Conservation (phyloP, 2,888 invertebrate genomes). For the Macropis europaea region DNA sequence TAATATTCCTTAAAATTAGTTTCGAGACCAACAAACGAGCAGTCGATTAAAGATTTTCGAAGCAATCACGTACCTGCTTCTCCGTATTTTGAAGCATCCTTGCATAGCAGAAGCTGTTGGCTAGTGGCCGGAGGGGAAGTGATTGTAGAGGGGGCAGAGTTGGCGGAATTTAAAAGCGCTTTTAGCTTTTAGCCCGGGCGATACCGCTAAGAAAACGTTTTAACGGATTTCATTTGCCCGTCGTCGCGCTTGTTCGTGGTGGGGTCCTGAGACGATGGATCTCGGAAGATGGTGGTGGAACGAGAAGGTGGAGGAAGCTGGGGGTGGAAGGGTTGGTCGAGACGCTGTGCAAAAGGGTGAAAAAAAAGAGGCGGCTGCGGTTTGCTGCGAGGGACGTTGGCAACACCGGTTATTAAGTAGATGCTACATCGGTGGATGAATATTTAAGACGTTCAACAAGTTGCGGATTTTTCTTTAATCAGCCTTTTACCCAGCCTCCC, state of each 20-base stretch:
- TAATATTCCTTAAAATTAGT: background rate
- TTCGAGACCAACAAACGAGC: background rate
- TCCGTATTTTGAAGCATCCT: background rate
- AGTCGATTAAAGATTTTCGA: background rate
- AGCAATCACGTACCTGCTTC: background rate
- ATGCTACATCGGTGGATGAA: slow-evolving; percentile 78
- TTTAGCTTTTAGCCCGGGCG: slow-evolving; percentile 75
- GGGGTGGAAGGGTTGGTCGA: slow-evolving; percentile 30
- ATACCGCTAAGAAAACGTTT: slow-evolving; percentile 77
- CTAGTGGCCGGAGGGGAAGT: background rate
- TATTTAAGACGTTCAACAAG: slow-evolving; percentile 80
- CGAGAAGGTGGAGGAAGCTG: slow-evolving; percentile 5
- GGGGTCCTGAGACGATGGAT: slow-evolving; percentile 63
- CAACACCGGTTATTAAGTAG: slow-evolving; percentile 78
- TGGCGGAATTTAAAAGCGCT: slow-evolving; percentile 75
- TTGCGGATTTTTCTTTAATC: slow-evolving; percentile 78
- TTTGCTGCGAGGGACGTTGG: slow-evolving; percentile 66
- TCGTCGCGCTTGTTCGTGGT: slow-evolving; percentile 57
- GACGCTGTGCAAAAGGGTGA: slow-evolving; percentile 58
- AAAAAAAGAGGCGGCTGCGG: slow-evolving; percentile 55
- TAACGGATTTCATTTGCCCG: slow-evolving; percentile 75
- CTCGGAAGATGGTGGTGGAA: slow-evolving; percentile 48
- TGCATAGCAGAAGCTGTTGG: background rate
- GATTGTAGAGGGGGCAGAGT: slow-evolving; percentile 33
- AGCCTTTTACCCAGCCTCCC: slow-evolving; percentile 55